phyloP scores from a whole-genome alignment of 2,113 vertebrate genomes.

The Myotis lucifugus region DNA sequence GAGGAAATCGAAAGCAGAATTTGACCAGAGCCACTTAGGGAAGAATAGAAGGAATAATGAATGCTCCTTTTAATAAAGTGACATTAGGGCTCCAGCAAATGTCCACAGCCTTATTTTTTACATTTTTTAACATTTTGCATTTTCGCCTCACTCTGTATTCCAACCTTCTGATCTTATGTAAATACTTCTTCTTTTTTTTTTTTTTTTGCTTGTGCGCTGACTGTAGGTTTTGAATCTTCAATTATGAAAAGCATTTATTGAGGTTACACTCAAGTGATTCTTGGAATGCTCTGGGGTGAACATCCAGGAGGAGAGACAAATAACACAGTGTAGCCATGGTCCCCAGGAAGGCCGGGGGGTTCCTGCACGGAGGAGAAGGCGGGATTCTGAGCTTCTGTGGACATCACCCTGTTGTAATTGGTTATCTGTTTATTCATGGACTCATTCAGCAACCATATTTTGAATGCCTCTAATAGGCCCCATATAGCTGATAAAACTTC shows the following conservation, averaged over 20 bases:
- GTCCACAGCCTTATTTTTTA: background rate
- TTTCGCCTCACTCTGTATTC: background rate
- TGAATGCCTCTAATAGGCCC: background rate
- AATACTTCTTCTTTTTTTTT: background rate
- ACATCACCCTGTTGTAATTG: background rate
- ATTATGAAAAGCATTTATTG: constrained; percentile 41
- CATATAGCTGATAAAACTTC: background rate
- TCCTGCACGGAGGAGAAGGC: accelerated
- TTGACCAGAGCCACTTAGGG: background rate
- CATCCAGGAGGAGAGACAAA: background rate
- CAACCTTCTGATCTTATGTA: background rate
- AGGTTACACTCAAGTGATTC: constrained; percentile 49
- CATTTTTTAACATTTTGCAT: background rate
- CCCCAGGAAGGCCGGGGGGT: background rate
- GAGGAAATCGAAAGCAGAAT: background rate
- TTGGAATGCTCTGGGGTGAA: constrained; percentile 44
- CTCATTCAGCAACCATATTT: background rate
- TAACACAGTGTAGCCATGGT: background rate
- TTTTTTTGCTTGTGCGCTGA: background rate
- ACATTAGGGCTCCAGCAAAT: background rate
- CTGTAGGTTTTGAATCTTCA: constrained; percentile 25
- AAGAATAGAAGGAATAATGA: background rate
- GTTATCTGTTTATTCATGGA: background rate
- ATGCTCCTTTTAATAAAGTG: background rate
- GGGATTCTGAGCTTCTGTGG: background rate